Evolutionary conservation across 2,888 invertebrate species (phyloP).

Genomic region (Athripsodes cinereus): DNA sequence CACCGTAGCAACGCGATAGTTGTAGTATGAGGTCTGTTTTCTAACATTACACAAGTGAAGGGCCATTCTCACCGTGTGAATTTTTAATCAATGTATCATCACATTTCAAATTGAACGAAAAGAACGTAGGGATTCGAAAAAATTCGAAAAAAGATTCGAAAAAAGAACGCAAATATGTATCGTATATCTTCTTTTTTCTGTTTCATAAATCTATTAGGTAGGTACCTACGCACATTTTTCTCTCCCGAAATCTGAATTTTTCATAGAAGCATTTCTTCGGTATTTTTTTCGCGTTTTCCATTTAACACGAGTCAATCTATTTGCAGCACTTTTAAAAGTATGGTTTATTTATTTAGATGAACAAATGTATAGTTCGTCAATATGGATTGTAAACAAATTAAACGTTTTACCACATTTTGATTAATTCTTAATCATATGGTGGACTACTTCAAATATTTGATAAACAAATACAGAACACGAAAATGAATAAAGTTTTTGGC

Average conservation of each 20-base stretch:
- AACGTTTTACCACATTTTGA: too few species aligned
- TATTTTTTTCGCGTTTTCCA: background rate
- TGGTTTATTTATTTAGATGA: too few species aligned
- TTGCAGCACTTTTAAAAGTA: too few species aligned
- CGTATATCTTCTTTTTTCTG: background rate
- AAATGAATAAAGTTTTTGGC: too few species aligned
- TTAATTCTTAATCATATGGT: too few species aligned
- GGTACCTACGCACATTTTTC: too few species aligned
- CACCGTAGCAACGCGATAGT: too few species aligned
- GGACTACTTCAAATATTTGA: too few species aligned
- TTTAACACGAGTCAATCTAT: too few species aligned
- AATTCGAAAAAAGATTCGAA: background rate
- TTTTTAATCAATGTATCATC: conserved; percentile 11
- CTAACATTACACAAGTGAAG: background rate
- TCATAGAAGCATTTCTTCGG: background rate
- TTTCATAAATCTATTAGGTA: background rate
- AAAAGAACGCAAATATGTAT: background rate
- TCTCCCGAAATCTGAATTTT: background rate
- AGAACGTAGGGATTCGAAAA: background rate
- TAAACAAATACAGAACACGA: too few species aligned
- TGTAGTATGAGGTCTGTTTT: conserved; percentile 1
- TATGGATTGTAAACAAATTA: too few species aligned
- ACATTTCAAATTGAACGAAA: conserved; percentile 2
- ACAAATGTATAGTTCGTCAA: too few species aligned
- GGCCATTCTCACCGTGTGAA: conserved; percentile 10